Evolutionary conservation across 2,797 vertebrate species (phyloP).

Genomic region (Staurois parvus): DNA sequence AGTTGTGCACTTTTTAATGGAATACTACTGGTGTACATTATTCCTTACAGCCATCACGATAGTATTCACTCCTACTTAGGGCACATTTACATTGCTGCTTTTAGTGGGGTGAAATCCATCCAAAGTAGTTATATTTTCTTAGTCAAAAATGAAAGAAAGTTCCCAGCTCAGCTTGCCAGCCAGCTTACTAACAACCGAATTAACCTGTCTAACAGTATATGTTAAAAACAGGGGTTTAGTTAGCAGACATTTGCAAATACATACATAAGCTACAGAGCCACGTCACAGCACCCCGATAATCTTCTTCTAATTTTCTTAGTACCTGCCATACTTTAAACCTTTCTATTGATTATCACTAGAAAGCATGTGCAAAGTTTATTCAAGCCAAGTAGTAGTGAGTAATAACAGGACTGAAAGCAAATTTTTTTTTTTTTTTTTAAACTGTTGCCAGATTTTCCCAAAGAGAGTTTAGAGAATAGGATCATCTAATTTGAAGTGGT

Average conservation of each 20-base stretch:
- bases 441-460: no score
- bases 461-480: neutral
- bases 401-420: neutral
- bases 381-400: neutral
- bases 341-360: neutral
- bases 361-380: neutral
- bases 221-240: no score
- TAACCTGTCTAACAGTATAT: no score
- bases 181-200: no score
- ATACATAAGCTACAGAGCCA: no score
- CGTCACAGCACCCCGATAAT: no score
- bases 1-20: conserved; percentile 3
- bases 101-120: neutral
- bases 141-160: no score
- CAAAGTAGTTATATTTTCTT: neutral
- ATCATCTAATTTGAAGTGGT: no score
- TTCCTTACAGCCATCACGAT: neutral
- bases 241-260: no score
- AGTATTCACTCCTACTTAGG: neutral
- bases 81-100: neutral
- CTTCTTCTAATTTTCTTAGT: neutral
- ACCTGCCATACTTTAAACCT: neutral
- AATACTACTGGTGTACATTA: neutral
- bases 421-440: no score
- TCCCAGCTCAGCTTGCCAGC: no score